A percentile compares a stretch with the other conserved stretches of the same genome.
These are phyloP conservation scores for Ptychochromis oligacanthus DNA, from an alignment of 2,113 vertebrate species.

Conservation along the genomic window DNA sequence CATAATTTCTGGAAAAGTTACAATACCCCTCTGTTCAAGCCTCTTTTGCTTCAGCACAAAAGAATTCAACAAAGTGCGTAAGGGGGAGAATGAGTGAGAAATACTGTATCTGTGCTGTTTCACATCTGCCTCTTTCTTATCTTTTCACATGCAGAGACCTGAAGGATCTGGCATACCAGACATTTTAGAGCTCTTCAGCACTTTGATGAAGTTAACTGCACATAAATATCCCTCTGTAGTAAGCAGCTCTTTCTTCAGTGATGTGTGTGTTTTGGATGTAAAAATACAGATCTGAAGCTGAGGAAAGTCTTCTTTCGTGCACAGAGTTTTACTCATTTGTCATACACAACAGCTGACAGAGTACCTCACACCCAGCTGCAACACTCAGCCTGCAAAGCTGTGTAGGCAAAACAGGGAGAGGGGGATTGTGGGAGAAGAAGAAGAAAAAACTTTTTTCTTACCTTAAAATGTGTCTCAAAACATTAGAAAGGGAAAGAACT, in stretches of 20 bases:
- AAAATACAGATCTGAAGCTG: neutral
- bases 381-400: neutral
- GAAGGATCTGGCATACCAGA: slow-evolving; percentile 41
- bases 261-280: neutral
- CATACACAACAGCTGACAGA: neutral
- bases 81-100: too few species aligned
- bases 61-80: neutral
- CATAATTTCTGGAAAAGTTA: neutral
- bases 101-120: neutral
- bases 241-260: neutral
- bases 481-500: neutral
- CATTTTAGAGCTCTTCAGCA: neutral
- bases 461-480: slow-evolving; percentile 30
- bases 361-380: neutral
- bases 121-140: neutral
- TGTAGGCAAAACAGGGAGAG: neutral
- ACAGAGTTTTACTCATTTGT: neutral
- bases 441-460: slow-evolving; percentile 2
- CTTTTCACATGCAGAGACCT: slow-evolving; percentile 20
- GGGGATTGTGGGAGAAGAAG: neutral
- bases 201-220: neutral
- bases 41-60: slow-evolving; percentile 18
- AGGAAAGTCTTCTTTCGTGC: neutral
- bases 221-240: neutral
- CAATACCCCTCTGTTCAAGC: neutral